These are phyloP conservation scores for Archips crataeganus DNA, from an alignment of 2,888 invertebrate genomes.

Conservation along the genomic window DNA sequence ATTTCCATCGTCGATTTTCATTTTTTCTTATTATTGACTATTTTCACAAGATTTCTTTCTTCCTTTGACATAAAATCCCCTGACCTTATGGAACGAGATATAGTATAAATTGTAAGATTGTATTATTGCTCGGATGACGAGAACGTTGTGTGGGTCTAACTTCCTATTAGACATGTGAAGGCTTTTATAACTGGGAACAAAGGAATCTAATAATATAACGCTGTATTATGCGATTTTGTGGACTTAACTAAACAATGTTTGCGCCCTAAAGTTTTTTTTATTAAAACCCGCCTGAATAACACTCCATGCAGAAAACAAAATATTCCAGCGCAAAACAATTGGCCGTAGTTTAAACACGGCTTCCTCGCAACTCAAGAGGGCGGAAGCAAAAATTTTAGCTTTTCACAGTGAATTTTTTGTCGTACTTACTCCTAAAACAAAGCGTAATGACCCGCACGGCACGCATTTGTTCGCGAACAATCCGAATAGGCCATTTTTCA, in stretches of 20 bases:
- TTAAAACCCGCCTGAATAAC: slow-evolving; percentile 18
- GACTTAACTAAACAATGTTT: slow-evolving; percentile 24
- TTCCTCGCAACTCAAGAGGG: slow-evolving; percentile 71
- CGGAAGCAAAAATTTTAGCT: slow-evolving; percentile 75
- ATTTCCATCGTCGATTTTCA: slow-evolving; percentile 68
- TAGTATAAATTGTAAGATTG: slow-evolving; percentile 32
- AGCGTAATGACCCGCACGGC: slow-evolving; percentile 84
- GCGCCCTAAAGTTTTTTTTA: slow-evolving; percentile 13
- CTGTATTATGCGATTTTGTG: slow-evolving; percentile 3
- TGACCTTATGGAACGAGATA: slow-evolving; percentile 19
- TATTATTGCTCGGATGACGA: slow-evolving; percentile 24
- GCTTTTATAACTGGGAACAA: slow-evolving; percentile 23
- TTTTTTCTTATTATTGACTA: slow-evolving; percentile 62
- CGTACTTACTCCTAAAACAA: slow-evolving; percentile 82
- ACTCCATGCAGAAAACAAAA: slow-evolving; percentile 53
- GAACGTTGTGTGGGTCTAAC: slow-evolving; percentile 19
- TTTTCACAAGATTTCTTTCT: slow-evolving; percentile 47
- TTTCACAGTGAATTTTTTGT: slow-evolving; percentile 78
- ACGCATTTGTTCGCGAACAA: slow-evolving; percentile 85
- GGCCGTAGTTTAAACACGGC: slow-evolving; percentile 70
- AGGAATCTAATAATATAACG: slow-evolving; percentile 19
- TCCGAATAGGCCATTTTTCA: slow-evolving; percentile 85
- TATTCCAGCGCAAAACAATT: slow-evolving; percentile 70
- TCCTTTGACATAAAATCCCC: slow-evolving; percentile 35
- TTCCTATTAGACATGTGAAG: slow-evolving; percentile 21